These are phyloP conservation scores for mouse (Mus musculus) DNA, from an alignment of 2,113 vertebrate species.

Conservation along the genomic window GRCm39 chr16:4549001-4549500, in stretches of 20 bases:
- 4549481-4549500: too few species aligned
- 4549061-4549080: too few species aligned
- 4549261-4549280: neutral
- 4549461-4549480: too few species aligned
- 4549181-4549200: too few species aligned
- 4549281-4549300: neutral
- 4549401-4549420: neutral
- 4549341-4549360: neutral
- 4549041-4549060: neutral
- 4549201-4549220: neutral
- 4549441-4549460: too few species aligned
- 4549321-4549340: neutral
- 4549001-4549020: neutral
- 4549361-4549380: neutral
- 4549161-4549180: too few species aligned
- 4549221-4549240: slow-evolving; percentile 29
- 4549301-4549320: too few species aligned
- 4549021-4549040: neutral
- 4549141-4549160: too few species aligned
- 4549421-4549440: too few species aligned
- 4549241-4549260: neutral
- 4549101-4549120: too few species aligned
- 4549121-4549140: too few species aligned
- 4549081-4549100: too few species aligned
- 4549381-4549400: neutral